These are phyloP conservation scores for Oreotragus oreotragus DNA, from an alignment of 2,113 vertebrate genomes.

Conservation along the genomic window DNA sequence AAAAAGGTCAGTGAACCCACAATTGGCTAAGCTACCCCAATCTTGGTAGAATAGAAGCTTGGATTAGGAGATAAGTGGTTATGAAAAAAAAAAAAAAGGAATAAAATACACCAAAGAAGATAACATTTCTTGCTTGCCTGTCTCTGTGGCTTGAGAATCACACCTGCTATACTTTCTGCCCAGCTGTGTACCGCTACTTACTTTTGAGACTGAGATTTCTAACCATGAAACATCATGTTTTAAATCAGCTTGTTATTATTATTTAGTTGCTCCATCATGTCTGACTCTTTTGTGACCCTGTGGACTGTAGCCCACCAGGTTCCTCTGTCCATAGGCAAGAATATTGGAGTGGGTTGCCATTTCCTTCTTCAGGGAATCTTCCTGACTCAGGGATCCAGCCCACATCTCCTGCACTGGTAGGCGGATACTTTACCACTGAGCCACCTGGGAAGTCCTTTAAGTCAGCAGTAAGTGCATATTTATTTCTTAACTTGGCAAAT, in stretches of 20 bases:
- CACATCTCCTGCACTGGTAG: neutral
- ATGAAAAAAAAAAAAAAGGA: neutral
- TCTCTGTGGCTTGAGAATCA: neutral
- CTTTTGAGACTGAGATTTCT: neutral
- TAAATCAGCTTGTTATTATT: neutral
- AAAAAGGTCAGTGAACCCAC: neutral
- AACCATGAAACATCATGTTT: neutral
- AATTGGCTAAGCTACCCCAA: neutral
- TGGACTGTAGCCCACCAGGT: neutral
- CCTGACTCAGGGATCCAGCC: neutral
- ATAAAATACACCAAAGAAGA: neutral
- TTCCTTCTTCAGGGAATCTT: neutral
- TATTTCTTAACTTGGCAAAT: neutral
- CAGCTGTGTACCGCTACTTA: neutral
- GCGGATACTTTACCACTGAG: neutral
- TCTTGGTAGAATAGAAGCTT: neutral
- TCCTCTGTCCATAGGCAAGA: neutral
- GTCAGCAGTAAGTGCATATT: neutral
- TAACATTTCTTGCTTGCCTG: neutral
- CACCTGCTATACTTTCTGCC: neutral
- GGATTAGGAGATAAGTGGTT: neutral
- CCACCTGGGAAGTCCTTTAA: neutral
- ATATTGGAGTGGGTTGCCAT: neutral
- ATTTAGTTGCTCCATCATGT: neutral
- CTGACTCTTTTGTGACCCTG: neutral